These are phyloP conservation scores for Hermetia illucens DNA, from an alignment of 1,140 invertebrate species.

Conservation along the genomic window DNA sequence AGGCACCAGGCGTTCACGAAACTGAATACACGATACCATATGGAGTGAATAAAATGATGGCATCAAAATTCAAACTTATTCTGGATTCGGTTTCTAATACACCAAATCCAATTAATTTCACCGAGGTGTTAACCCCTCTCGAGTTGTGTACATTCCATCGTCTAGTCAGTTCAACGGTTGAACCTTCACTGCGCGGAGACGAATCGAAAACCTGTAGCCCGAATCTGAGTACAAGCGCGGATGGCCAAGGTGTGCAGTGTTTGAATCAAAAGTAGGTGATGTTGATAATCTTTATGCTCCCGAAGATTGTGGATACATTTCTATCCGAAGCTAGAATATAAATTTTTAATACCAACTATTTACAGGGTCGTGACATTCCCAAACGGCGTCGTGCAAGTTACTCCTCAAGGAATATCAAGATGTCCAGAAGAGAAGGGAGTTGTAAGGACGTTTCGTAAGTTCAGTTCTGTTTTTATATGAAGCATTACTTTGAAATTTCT, in stretches of 20 bases:
- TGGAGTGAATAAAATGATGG: slow-evolving; percentile 40
- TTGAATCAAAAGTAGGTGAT: too few species aligned
- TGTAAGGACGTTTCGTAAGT: too few species aligned
- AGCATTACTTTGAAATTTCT: too few species aligned
- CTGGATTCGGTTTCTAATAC: slow-evolving; percentile 37
- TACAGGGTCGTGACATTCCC: too few species aligned
- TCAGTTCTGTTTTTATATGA: too few species aligned
- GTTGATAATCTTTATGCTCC: too few species aligned
- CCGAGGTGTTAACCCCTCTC: slow-evolving; percentile 28
- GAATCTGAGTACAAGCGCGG: too few species aligned
- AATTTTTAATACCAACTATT: too few species aligned
- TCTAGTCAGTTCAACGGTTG: slow-evolving; percentile 41
- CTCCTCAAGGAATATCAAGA: neutral
- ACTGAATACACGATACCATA: slow-evolving; percentile 39
- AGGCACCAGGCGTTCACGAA: slow-evolving; percentile 29
- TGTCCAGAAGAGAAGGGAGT: neutral
- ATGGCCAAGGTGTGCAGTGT: too few species aligned
- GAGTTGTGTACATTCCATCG: slow-evolving; percentile 44
- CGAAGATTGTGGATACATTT: too few species aligned
- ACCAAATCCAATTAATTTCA: slow-evolving; percentile 33
- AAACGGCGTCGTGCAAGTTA: neutral
- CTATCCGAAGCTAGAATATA: too few species aligned
- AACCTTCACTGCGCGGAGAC: slow-evolving; percentile 35
- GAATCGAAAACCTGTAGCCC: slow-evolving; percentile 34
- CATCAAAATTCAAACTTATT: slow-evolving; percentile 39